Base-by-base conservation (phyloP, 2,113 vertebrate genomes). In the Isurus oxyrinchus region DNA sequence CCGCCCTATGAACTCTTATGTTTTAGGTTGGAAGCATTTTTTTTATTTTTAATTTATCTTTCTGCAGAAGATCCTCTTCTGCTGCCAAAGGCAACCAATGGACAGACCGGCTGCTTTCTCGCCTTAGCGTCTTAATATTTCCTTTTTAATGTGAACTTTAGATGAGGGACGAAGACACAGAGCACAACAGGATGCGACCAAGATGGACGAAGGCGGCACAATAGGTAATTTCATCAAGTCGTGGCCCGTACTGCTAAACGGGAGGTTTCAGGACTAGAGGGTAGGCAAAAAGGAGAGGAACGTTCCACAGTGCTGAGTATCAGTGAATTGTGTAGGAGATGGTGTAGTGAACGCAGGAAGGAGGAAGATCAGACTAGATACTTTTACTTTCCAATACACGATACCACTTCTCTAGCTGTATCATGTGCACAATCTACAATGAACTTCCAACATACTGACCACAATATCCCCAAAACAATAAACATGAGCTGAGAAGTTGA, bases 301-400 rank as follows among this genome's bases (percentile, higher is more conserved):
- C 19, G n/a, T 94, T 61, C 59, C 59, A 55, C 49, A 40, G 16
- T n/a, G 31, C 0, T n/a, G 31, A 61, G 55, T 61, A 61, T 19
- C 90, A 40, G 59, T n/a, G n/a, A 19, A 49, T 88, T 88, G 23
- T 27, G 23, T 10, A 3, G 87, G 6, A 40, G 59, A n/a, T 14
- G 16, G 5, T 59, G 35, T 40, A 13, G n/a, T 66, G 35, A 94
- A 40, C 40, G 57, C 35, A 63, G n/a, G 90, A 59, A 66, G 55
- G 27, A 93, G 90, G 90, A 94, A 63, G 90, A 66, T 63, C 90
- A 57, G n/a, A 66, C 35, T n/a, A 94, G 90, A 40, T 94, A 94
- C 90, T 94, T 94, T 94, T 94, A 94, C 90, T 63, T 94, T 94
- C 59, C 90, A 94, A 66, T 63, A 40, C 59, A 61, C 55, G 16